Evolutionary conservation across 2,797 vertebrate genomes (phyloP), one percentile per base, ranked within the genome.

Genomic region (Lemur catta): DNA sequence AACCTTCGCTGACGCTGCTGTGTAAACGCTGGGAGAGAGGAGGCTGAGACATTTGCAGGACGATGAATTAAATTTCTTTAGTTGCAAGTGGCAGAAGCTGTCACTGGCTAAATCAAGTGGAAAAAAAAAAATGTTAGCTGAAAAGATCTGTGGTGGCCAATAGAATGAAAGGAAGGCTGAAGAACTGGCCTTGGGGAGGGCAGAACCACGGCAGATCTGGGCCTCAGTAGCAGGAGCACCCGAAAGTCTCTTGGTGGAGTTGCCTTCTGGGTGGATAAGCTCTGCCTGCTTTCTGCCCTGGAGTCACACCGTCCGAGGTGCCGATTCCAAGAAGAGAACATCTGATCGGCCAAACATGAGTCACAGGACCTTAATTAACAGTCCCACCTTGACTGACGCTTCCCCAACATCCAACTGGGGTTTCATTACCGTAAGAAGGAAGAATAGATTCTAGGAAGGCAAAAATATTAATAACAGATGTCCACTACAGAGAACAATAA

Each of bases 21-120:
- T 71, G n/a, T 10, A 67, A 93, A 85, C 30, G 57, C 91, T n/a
- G n/a, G 43, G 38, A 88, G 57, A 72, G 65, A 72, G 26, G 74
- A 65, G 35, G 52, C 61, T 2, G 14, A 72, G 50, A 9, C 18
- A 90, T 91, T 63, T 90, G 38, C 55, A 86, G 26, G n/a, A n/a
- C 50, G 80, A 94, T 46, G 79, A 93, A 95, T 95, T 96, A 69
- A 75, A 92, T 89, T 38, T 93, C 79, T 94, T 82, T 71, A 46
- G 76, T 65, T 61, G 41, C 67, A 81, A 81, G 55, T 78, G 81
- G 76, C 78, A 93, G 33, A 88, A 48, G 33, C 72, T 74, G 59
- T 93, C 85, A 88, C 59, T 81, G 57, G 69, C 17, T 67, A 88
- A 80, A 11, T 82, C 22, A 17, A 65, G 57, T 86, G n/a, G 20